Base-by-base conservation (phyloP, 1,140 invertebrate species). In the Caerostris darwini region DNA sequence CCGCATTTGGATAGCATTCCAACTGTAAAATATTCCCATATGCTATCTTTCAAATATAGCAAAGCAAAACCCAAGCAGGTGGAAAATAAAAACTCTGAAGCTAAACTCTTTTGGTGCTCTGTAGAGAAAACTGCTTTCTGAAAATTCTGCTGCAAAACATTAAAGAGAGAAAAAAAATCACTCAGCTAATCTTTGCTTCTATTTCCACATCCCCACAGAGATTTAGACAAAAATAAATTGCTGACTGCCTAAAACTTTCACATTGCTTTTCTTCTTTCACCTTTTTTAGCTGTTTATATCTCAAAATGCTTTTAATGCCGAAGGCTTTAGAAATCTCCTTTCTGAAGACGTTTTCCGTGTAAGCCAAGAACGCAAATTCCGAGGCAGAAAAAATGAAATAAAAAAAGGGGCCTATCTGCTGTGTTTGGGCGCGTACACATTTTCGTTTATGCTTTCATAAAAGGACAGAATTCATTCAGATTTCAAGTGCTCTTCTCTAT, bases 221-320 rank as follows among this genome's bases (percentile, higher is more conserved):
- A 87, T 87, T 61, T 64, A 87, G 85, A 61, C 85, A 87, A 87
- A 87, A 87, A 87, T 87, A 64, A 87, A 87, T 87, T 87, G 85
- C 85, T 87, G 85, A 87, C 85, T 87, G 7, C 85, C 85, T 64
- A 87, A 87, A 87, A 64, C 12, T 87, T 87, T 54, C 14, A 12
- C 85, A 64, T 53, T 7, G 85, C 57, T 56, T 87, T 64, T n/a
- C 85, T 34, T 59, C 7, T 56, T 90, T 71, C 88, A 90, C 53
- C 53, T 90, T 87, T 50, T 87, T 34, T 54, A 56, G 57, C 85
- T 87, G 85, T 87, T 90, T 90, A 71, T 90, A 90, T 71, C 61
- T 90, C 67, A 57, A 54, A 90, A 69, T 53, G 88, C 85, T 90
- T 57, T 90, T 90, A 90, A 90, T 90, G 88, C 61, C 67, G n/a